These are phyloP conservation scores for Habropoda laboriosa DNA, from an alignment of 1,140 invertebrate species.

Conservation along the genomic window DNA sequence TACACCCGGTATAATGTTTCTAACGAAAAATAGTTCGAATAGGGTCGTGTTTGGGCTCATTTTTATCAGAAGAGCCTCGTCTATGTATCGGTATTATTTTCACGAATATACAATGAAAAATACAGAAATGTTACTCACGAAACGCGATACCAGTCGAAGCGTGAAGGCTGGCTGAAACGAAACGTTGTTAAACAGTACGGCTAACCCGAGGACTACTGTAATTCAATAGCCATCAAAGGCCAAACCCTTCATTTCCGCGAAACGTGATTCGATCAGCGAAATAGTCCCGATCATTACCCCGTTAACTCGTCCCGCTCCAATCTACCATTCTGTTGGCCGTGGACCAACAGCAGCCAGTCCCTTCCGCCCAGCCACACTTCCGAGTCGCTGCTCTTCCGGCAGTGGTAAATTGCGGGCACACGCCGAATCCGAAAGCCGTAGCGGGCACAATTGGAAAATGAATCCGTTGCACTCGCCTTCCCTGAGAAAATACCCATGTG, in stretches of 20 bases:
- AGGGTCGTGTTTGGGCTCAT: too few species aligned
- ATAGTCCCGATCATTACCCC: neutral
- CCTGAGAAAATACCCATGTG: constrained; percentile 72
- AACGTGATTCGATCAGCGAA: constrained; percentile 13
- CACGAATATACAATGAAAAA: too few species aligned
- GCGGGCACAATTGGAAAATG: constrained; percentile 31
- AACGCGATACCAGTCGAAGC: too few species aligned
- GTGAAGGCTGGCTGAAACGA: too few species aligned
- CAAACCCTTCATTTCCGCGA: neutral
- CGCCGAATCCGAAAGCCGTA: constrained; percentile 17
- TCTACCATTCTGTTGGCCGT: neutral
- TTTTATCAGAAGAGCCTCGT: too few species aligned
- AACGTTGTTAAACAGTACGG: too few species aligned
- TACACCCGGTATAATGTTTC: too few species aligned
- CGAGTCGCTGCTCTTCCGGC: constrained; percentile 2
- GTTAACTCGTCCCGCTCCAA: neutral
- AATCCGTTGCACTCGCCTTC: constrained; percentile 58
- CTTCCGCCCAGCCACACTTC: neutral
- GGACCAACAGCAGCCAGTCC: too few species aligned
- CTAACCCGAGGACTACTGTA: too few species aligned
- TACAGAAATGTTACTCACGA: too few species aligned
- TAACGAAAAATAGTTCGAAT: too few species aligned
- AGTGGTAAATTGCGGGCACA: neutral
- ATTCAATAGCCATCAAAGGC: neutral
- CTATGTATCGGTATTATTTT: too few species aligned